Evolutionary conservation across 2,888 invertebrate genomes (phyloP), one percentile per base, ranked within the genome.

Genomic region (Callimorpha dominula): DNA sequence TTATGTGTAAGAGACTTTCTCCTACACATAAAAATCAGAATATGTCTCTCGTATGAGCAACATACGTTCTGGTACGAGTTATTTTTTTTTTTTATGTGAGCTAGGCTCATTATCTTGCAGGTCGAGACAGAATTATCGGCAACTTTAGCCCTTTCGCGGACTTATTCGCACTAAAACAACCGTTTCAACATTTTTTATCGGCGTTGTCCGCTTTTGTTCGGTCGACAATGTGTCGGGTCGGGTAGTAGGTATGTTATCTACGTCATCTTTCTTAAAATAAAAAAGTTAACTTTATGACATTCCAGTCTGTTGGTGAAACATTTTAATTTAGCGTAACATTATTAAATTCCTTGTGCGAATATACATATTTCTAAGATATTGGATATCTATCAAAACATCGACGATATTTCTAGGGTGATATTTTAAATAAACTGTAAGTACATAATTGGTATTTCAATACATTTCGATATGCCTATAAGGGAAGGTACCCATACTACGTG

Each of bases 331-430:
- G 72, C 86, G 82, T 78, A 84, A 81, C 88, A 82, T 84, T 87
- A 87, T 91, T 89, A 92, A 92, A 93, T 91, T 92, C 92, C 88
- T 81, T 81, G 15, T 60, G 31, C 78, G 78, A 78, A 82, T 78
- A 80, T 71, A 82, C 85, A 86, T 86, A 85, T 85, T 88, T 85
- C 73, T 69, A 43, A 68, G 80, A 84, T 87, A 87, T 89, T 86
- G 83, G 80, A 80, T 81, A 73, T 77, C 71, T 73, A 84, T 85
- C 71, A 68, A 71, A 83, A 78, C 72, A 78, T 75, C 67, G 71
- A 66, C 62, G 79, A 75, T 50, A 12, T 50, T 40, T 43, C 66
- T 81, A 78, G 76, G 74, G 78, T 76, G 74, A 76, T 78, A 76
- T 80, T 82, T 80, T 60, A 78, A 80, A 77, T 77, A 70, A 77